These are phyloP conservation scores for Seriola aureovittata DNA, from an alignment of 2,113 vertebrate species.

Conservation along the genomic window DNA sequence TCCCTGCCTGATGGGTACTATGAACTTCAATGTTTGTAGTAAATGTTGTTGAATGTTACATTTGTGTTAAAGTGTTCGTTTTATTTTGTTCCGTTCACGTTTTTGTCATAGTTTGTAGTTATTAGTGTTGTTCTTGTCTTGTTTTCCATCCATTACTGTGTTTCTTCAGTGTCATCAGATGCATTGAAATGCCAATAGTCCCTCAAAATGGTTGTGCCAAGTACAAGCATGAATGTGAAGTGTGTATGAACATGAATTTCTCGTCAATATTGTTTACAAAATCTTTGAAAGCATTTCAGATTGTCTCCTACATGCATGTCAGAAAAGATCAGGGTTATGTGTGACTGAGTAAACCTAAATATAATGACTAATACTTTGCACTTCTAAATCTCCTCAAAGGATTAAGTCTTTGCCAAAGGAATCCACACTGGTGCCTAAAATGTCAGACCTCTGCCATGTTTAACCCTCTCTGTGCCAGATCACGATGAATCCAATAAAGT, in stretches of 20 bases:
- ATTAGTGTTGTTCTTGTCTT: conserved; percentile 42
- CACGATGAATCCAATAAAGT: conserved; percentile 81
- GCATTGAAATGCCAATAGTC: conserved; percentile 59
- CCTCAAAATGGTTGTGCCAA: conserved; percentile 42
- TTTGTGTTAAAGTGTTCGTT: conserved; percentile 43
- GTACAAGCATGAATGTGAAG: conserved; percentile 64
- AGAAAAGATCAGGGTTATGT: conserved; percentile 46
- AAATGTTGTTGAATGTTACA: conserved; percentile 80
- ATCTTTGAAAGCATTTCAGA: conserved; percentile 42
- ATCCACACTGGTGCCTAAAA: conserved; percentile 77
- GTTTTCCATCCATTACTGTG: conserved; percentile 54
- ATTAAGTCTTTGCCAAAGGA: conserved; percentile 76
- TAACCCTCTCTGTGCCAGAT: conserved; percentile 73
- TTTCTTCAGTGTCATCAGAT: conserved; percentile 56
- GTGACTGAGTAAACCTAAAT: conserved; percentile 56
- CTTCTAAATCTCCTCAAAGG: conserved; percentile 56
- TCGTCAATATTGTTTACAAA: conserved; percentile 58
- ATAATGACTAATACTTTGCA: conserved; percentile 62
- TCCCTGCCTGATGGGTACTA: conserved; percentile 71
- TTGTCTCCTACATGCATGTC: conserved; percentile 68
- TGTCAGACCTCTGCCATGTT: conserved; percentile 74
- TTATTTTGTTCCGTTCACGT: conserved; percentile 41
- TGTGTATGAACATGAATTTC: conserved; percentile 48
- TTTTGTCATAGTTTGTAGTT: conserved; percentile 28
- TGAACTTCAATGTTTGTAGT: conserved; percentile 79